Base-by-base conservation (phyloP, 2,888 invertebrate species). In the Philhelius pedissequus region DNA sequence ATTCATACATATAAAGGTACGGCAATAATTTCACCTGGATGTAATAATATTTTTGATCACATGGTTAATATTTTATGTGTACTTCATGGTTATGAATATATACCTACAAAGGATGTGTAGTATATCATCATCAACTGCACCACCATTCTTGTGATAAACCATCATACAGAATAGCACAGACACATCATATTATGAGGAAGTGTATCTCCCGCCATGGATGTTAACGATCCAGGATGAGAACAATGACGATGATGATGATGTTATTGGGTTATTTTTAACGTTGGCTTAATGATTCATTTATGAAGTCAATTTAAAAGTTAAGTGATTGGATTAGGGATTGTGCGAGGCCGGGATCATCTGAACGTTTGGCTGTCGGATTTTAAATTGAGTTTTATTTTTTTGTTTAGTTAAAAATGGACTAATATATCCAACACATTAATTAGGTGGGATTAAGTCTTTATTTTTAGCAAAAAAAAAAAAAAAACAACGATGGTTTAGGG, bases 1-100 rank as follows among this genome's bases (percentile, higher is more conserved):
- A 9, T 38, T 3, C 25, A 4, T 1, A n/a, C n/a, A n/a, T n/a
- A n/a, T n/a, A n/a, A 4, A 27, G 20, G 35, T n/a, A 32, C 52
- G 71, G 71, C 35, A 73, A 69, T 64, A 78, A 78, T 73, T 62
- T 56, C 73, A 73, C 77, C 77, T 62, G 71, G 64, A 80, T 60
- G 79, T 80, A 84, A 80, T 84, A 79, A 80, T 80, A 84, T 75
- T 76, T 84, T 80, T 84, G 84, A 84, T 84, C 80, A 70, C 71
- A 54, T 60, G 54, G 58, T 84, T 80, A 84, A 84, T 84, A 84
- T 84, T 84, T 84, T 62, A 84, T 84, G 60, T 66, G 43, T 32
- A 56, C 56, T 54, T 68, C 40, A 52, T 20, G 74, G 43, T 32
- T 48, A 62, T 64, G 32, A 52, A 35, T 38, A 52, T 38, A 32